Evolutionary conservation across 1,140 invertebrate species (phyloP).

Genomic region (Drosophila sproati): DNA sequence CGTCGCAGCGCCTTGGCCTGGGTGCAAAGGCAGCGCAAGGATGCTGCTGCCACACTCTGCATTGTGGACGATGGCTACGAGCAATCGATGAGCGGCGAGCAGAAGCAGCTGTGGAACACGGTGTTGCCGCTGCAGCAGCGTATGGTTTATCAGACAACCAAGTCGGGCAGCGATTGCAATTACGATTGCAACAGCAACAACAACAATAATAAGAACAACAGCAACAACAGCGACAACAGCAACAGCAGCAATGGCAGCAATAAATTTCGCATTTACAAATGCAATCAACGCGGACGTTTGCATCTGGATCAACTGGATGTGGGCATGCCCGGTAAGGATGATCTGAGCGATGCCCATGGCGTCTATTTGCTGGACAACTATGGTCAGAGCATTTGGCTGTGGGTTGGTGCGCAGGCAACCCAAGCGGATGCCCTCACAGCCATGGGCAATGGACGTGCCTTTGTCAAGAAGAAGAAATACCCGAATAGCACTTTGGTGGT

Average conservation of each 20-base stretch:
- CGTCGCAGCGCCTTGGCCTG: conserved; percentile 82
- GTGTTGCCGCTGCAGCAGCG: conserved; percentile 89
- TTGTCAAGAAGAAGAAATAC: conserved; percentile 95
- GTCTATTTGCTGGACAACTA: conserved; percentile 95
- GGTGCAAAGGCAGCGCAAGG: conserved; percentile 84
- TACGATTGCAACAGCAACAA: conserved; percentile 59
- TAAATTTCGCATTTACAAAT: conserved; percentile 88
- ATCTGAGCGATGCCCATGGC: conserved; percentile 87
- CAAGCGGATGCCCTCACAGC: conserved; percentile 90
- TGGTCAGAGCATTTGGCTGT: conserved; percentile 95
- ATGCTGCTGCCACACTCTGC: conserved; percentile 86
- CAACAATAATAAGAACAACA: conserved; percentile 14
- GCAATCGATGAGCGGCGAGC: conserved; percentile 88
- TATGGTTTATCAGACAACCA: conserved; percentile 86
- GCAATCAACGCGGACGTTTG: conserved; percentile 91
- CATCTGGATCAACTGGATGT: conserved; percentile 94
- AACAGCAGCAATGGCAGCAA: conserved; percentile 54
- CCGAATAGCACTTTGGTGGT: conserved; percentile 90
- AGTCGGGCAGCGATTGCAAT: conserved; percentile 75
- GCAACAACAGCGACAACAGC: conserved; percentile 73
- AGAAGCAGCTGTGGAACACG: conserved; percentile 89
- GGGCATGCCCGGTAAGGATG: conserved; percentile 91
- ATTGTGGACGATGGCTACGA: conserved; percentile 95
- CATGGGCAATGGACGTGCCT: conserved; percentile 94
- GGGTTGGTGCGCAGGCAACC: conserved; percentile 92